A percentile compares a stretch with the other conserved stretches of the same genome.
Evolutionary conservation across 92 coral and sea anemone genomes (phyloP).

Genomic region (Desmophyllum pertusum): DNA sequence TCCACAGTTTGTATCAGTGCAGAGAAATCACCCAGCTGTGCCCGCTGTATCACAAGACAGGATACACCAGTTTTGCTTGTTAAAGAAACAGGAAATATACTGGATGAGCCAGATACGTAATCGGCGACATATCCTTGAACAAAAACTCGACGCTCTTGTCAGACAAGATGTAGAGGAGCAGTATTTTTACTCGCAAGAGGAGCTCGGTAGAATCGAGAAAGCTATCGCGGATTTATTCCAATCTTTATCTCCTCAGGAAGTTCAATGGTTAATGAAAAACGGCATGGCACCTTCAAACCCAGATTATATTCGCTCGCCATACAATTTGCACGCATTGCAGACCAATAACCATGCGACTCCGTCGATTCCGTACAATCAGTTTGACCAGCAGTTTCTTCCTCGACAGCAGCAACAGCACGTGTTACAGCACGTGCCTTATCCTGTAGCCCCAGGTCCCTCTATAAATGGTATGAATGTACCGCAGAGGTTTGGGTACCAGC

Average conservation of each 20-base stretch:
- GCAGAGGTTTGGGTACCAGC: neutral
- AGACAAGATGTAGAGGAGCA: conserved; percentile 89
- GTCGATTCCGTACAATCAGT: neutral
- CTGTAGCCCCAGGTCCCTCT: conserved; percentile 12
- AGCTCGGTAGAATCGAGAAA: conserved; percentile 74
- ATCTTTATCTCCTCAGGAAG: conserved; percentile 56
- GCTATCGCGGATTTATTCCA: conserved; percentile 64
- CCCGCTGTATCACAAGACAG: conserved; percentile 28
- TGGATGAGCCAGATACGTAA: conserved; percentile 69
- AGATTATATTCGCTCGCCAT: conserved; percentile 1
- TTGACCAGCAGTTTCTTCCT: conserved; percentile 20
- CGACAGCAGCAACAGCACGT: conserved; percentile 20
- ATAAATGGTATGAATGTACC: conserved; percentile 21
- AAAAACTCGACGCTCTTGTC: conserved; percentile 61
- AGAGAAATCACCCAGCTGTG: neutral
- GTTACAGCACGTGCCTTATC: neutral
- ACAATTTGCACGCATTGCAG: conserved; percentile 21
- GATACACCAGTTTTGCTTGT: conserved; percentile 40
- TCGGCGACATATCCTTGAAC: conserved; percentile 80
- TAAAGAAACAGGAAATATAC: conserved; percentile 66
- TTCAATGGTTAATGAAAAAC: conserved; percentile 57
- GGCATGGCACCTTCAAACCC: conserved; percentile 25
- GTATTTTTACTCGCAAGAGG: conserved; percentile 85
- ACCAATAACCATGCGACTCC: neutral
- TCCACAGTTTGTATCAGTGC: neutral